Evolutionary conservation across 2,888 invertebrate genomes (phyloP).

Genomic region (Pristionchus arcanus): DNA sequence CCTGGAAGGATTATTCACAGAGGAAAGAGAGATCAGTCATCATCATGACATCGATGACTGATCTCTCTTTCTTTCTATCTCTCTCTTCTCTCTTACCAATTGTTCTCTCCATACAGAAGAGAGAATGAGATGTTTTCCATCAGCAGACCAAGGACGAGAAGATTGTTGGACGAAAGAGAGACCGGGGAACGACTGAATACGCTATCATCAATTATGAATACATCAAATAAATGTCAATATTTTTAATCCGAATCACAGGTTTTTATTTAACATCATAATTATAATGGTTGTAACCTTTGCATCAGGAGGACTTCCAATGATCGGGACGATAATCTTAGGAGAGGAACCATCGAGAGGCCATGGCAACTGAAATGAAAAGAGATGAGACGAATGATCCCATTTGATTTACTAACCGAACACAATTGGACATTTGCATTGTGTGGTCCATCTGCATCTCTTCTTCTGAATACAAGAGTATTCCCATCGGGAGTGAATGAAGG

Average conservation of each 20-base stretch:
- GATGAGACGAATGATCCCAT: not conserved
- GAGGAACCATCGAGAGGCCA: slow-evolving; percentile 64
- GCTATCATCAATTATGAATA: not conserved
- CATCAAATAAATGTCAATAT: too few relatives aligned
- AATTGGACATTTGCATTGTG: slow-evolving; percentile 71
- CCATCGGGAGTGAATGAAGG: slow-evolving; percentile 72
- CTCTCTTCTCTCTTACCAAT: slow-evolving; percentile 53
- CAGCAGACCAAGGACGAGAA: slow-evolving; percentile 65
- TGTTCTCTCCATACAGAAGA: slow-evolving; percentile 71
- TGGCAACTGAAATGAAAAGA: slow-evolving; percentile 54
- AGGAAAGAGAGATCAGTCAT: too few relatives aligned
- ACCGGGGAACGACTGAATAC: slow-evolving; percentile 23
- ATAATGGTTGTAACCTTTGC: not conserved
- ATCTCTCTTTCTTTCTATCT: not conserved
- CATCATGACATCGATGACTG: not conserved
- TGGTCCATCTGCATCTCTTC: slow-evolving; percentile 72
- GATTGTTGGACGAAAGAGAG: slow-evolving; percentile 53
- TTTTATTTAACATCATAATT: not conserved
- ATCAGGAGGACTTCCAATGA: slow-evolving; percentile 56
- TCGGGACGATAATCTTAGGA: slow-evolving; percentile 62
- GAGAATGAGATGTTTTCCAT: slow-evolving; percentile 68
- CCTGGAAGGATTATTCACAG: slow-evolving; percentile 55
- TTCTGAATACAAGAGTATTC: slow-evolving; percentile 63
- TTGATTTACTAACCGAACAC: slow-evolving; percentile 59
- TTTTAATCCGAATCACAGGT: too few relatives aligned